These are phyloP conservation scores for Cataglyphis rosenhaueri DNA, from an alignment of 2,888 invertebrate species.

Conservation along the genomic window DNA sequence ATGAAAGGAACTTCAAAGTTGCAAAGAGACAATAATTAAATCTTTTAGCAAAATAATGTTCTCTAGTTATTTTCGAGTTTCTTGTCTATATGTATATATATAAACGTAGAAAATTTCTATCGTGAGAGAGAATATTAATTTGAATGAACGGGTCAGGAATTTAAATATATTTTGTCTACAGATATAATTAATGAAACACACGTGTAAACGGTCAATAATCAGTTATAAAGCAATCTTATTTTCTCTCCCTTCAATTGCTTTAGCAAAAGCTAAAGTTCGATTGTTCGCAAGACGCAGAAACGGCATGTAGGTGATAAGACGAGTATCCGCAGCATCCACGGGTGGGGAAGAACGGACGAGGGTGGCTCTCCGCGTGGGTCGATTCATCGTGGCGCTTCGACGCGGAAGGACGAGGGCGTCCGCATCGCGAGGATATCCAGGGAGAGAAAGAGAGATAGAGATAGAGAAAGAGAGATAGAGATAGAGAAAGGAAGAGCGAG, in stretches of 20 bases:
- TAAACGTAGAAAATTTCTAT: background rate
- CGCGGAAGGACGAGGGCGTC: constrained; percentile 73
- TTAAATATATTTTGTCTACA: constrained; percentile 3
- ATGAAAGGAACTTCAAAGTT: no score
- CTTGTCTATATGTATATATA: background rate
- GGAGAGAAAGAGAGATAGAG: constrained; percentile 23
- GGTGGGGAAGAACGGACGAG: constrained; percentile 63
- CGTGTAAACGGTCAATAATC: background rate
- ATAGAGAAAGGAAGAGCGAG: constrained; percentile 21
- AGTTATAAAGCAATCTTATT: background rate
- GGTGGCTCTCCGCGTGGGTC: constrained; percentile 65
- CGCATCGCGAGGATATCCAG: constrained; percentile 55
- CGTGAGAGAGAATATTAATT: background rate
- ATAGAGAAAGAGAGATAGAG: constrained; percentile 22
- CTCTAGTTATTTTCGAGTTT: no score
- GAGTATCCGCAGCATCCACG: constrained; percentile 70
- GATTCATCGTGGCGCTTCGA: constrained; percentile 69
- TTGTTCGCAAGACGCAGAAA: constrained; percentile 17
- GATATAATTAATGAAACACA: constrained; percentile 1
- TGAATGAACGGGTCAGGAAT: background rate
- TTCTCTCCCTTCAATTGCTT: background rate
- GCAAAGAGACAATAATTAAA: no score
- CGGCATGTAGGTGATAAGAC: background rate
- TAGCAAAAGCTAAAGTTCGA: background rate
- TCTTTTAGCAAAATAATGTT: no score